Evolutionary conservation across 2,113 vertebrate species (phyloP).

Genomic region (Caretta caretta): DNA sequence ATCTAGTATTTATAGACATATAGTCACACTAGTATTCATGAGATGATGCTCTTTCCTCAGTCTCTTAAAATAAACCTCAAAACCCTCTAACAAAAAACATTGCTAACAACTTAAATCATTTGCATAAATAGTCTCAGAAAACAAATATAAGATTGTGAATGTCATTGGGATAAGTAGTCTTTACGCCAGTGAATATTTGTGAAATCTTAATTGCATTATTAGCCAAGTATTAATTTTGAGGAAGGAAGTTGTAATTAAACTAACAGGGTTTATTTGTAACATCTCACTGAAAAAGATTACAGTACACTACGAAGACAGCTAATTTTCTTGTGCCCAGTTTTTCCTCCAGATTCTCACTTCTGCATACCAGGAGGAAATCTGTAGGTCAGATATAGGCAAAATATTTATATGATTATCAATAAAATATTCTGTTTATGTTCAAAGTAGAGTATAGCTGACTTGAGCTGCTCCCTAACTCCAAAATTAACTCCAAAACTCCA

Average conservation of each 20-base stretch:
- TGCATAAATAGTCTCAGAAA: background rate
- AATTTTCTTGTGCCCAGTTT: background rate
- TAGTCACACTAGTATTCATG: background rate
- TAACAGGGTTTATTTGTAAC: background rate
- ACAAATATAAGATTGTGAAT: background rate
- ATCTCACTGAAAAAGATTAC: background rate
- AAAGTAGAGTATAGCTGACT: background rate
- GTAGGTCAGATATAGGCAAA: background rate
- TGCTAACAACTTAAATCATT: background rate
- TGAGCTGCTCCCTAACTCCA: background rate
- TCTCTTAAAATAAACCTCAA: background rate
- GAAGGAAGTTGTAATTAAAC: background rate
- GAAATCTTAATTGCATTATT: background rate
- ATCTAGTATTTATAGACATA: background rate
- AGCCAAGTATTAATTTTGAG: background rate
- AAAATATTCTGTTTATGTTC: background rate
- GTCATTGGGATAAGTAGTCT: background rate
- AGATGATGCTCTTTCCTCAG: background rate
- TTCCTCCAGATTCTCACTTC: background rate
- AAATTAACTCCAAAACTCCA: background rate
- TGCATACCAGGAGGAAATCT: rapidly evolving
- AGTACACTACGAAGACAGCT: background rate
- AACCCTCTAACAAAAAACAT: background rate
- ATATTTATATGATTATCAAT: background rate
- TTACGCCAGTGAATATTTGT: background rate